phyloP scores from a whole-genome alignment of 2,888 invertebrate species.

The Boloria selene region DNA sequence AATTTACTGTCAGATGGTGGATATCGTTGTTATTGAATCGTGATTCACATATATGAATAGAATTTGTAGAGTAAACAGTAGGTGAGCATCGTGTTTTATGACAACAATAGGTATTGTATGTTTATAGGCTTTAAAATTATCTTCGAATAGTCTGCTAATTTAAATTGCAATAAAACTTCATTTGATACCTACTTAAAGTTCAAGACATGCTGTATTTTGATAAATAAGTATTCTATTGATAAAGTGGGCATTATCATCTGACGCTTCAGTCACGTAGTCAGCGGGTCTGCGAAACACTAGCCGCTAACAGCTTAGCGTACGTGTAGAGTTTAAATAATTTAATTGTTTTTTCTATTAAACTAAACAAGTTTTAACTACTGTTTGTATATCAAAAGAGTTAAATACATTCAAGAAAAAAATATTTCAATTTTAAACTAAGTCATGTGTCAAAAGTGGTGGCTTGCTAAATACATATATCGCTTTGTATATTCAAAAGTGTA shows the following conservation, averaged over 20 bases:
- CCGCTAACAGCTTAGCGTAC: constrained; percentile 13
- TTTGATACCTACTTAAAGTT: constrained; percentile 21
- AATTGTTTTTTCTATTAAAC: neutral
- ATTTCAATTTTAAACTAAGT: too few species aligned
- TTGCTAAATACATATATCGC: too few species aligned
- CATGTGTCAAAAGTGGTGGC: too few species aligned
- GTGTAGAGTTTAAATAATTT: constrained; percentile 20
- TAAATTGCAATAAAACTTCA: neutral
- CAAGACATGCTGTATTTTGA: constrained; percentile 31
- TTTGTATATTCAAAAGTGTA: too few species aligned
- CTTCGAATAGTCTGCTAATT: neutral
- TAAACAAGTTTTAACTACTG: neutral
- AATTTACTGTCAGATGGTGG: constrained; percentile 12
- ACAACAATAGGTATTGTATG: neutral
- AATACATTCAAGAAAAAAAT: too few species aligned
- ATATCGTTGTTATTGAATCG: constrained; percentile 11
- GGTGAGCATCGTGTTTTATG: neutral
- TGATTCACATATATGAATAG: constrained; percentile 4
- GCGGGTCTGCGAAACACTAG: constrained; percentile 33
- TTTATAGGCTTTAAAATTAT: neutral
- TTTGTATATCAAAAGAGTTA: neutral
- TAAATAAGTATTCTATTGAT: constrained; percentile 35
- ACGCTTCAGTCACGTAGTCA: constrained; percentile 35
- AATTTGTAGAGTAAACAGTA: constrained; percentile 12
- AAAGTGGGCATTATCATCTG: constrained; percentile 31